These are phyloP conservation scores for Euschistus heros DNA, from an alignment of 1,140 invertebrate genomes.

Conservation along the genomic window DNA sequence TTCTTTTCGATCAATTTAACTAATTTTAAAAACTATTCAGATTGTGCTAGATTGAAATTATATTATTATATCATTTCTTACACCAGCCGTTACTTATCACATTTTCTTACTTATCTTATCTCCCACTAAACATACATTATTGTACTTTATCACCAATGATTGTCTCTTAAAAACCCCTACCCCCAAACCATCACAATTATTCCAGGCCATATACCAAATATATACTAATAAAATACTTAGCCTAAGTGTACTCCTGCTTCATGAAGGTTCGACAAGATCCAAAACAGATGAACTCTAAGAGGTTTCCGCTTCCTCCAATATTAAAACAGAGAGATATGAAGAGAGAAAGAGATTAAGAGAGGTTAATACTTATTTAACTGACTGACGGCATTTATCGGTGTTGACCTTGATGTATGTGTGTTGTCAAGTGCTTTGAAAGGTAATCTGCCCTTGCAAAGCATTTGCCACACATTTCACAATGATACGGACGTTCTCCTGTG, in stretches of 20 bases:
- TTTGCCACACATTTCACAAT: conserved; percentile 82
- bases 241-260: neutral
- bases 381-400: conserved; percentile 17
- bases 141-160: conserved; percentile 17
- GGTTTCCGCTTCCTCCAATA: conserved; percentile 10
- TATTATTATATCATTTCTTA: neutral
- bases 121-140: neutral
- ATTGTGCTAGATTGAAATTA: neutral
- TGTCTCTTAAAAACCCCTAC: conserved; percentile 5
- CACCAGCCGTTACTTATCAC: conserved; percentile 5
- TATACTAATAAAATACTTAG: conserved; percentile 4
- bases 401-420: conserved; percentile 55
- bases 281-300: conserved; percentile 8
- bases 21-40: neutral
- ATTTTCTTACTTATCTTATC: neutral
- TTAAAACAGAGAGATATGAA: neutral
- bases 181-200: conserved; percentile 2
- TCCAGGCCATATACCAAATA: conserved; percentile 6
- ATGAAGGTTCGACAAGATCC: neutral
- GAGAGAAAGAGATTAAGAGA: conserved; percentile 1
- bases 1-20: neutral
- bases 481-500: conserved; percentile 75
- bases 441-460: conserved; percentile 82
- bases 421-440: conserved; percentile 80
- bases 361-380: neutral